These are phyloP conservation scores for Euplexia lucipara DNA, from an alignment of 2,888 invertebrate genomes.

Conservation along the genomic window DNA sequence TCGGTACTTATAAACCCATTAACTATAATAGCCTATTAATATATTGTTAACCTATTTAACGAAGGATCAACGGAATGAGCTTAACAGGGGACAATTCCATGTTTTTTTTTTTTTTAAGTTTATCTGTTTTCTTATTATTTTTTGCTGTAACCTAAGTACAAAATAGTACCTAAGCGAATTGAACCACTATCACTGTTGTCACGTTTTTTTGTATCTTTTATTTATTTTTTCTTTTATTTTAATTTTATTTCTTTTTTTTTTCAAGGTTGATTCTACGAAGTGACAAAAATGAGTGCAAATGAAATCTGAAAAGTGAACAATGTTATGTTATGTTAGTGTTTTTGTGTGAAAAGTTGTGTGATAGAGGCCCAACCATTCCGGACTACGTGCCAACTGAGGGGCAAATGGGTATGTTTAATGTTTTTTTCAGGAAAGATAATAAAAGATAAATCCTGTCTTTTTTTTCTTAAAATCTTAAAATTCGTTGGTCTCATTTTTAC, in stretches of 20 bases:
- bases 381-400: conserved; percentile 83
- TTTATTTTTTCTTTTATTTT: conserved; percentile 36
- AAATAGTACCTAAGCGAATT: conserved; percentile 24
- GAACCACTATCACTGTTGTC: conserved; percentile 62
- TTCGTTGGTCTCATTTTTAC: not conserved
- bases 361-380: conserved; percentile 80
- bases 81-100: not conserved
- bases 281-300: conserved; percentile 72
- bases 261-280: conserved; percentile 69
- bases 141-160: not conserved
- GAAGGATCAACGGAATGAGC: not conserved
- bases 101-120: not conserved
- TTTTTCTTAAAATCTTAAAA: too few relatives aligned
- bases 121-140: not conserved
- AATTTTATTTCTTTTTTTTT: conserved; percentile 69
- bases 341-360: conserved; percentile 73
- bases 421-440: not conserved
- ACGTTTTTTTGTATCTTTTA: conserved; percentile 17
- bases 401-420: conserved; percentile 85
- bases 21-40: too few relatives aligned
- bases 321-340: conserved; percentile 69
- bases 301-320: conserved; percentile 67
- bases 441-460: not conserved
- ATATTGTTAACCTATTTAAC: conserved; percentile 21
- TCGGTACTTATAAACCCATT: conserved; percentile 33